phyloP scores from a whole-genome alignment of 2,797 vertebrate genomes.

The Odontamblyopus lacepedii region DNA sequence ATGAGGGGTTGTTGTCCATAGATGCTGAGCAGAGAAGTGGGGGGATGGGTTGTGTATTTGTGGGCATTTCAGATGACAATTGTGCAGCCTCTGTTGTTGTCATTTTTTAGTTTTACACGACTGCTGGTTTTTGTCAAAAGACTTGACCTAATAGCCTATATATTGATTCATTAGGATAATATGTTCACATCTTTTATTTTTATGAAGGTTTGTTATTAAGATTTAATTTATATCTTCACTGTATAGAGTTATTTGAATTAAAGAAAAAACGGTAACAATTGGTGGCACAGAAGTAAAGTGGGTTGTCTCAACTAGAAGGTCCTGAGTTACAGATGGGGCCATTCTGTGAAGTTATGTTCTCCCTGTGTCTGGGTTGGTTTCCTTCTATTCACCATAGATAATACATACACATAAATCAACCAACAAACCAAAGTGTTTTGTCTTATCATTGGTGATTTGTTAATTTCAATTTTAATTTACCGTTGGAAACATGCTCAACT shows the following conservation, averaged over 20 bases:
- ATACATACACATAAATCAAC: neutral
- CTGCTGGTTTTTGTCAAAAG: no score
- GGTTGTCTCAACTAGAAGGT: no score
- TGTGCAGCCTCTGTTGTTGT: constrained; percentile 28
- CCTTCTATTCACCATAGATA: neutral
- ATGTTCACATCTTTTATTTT: no score
- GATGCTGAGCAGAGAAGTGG: constrained; percentile 12
- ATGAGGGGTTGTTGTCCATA: neutral
- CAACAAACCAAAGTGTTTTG: neutral
- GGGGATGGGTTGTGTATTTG: constrained; percentile 18
- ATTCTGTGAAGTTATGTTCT: neutral
- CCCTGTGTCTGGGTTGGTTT: neutral
- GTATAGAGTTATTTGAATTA: no score
- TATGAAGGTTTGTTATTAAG: no score
- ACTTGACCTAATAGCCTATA: neutral
- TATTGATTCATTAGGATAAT: neutral
- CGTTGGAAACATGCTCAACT: no score
- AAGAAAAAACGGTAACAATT: no score
- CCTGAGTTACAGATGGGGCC: no score
- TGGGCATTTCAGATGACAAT: constrained; percentile 31
- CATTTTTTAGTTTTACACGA: constrained; percentile 13
- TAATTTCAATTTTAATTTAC: constrained; percentile 1
- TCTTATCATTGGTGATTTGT: neutral
- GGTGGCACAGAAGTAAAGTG: no score
- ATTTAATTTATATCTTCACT: no score